Base-by-base conservation (phyloP, 2,113 vertebrate species). In the Gasterosteus aculeatus region DNA sequence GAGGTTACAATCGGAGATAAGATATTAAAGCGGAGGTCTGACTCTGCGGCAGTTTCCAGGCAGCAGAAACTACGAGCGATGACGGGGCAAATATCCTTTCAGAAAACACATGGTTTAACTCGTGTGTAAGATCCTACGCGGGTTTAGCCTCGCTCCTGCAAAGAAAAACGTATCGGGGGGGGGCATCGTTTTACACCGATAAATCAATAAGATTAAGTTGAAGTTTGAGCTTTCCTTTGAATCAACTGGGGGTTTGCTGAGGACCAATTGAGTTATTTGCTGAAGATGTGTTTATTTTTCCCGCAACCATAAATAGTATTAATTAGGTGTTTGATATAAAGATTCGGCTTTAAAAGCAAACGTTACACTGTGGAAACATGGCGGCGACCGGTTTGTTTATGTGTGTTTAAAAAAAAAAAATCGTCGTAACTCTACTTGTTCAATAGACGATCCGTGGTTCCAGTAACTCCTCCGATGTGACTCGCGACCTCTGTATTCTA, bases 391-490 rank as follows among this genome's bases (percentile, higher is more conserved):
- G 51, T 54, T 54, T 54, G 51, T 54, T 54, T 54, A 26, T 46
- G 22, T 26, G 22, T 26, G 22, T 26, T 26, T 26, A 26, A 26
- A 26, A 26, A 26, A 26, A 26, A 26, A 26, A 26, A 26, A 26
- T 26, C 22, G 26, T 22, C 80, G 57, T 51, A 61, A 72, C 4
- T 14, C 67, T 18, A 7, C 78, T 56, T 47, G 2, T 5, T 9
- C 0, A 10, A 80, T 65, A 87, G 82, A 87, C 83, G 81, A 92
- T 88, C 87, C 87, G 3, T 78, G 87, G 10, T 14, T 54, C 62
- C 68, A 53, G 7, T 41, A 10, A 60, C 46, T 15, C n/a, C 59
- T 53, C 2, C 82, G 85, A 80, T 88, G 78, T 81, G 72, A 88
- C 85, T 87, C 1, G 22, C 3, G 77, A 81, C 26, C 80, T 53